Base-by-base conservation (phyloP, 2,888 invertebrate species). In the Diadegma fenestrale region DNA sequence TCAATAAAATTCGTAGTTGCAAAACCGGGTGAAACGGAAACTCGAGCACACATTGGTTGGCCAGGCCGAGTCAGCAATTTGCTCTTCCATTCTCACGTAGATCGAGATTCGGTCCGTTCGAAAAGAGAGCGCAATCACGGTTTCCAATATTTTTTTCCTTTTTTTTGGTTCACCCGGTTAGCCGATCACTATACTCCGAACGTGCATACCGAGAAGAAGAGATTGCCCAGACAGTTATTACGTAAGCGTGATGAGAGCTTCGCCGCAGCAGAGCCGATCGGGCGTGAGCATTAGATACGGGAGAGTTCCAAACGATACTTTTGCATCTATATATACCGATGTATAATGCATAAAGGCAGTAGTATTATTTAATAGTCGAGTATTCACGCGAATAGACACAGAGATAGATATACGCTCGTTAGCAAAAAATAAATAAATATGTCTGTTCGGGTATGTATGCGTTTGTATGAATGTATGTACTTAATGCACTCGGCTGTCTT, bases 231-330 rank as follows among this genome's bases (percentile, higher is more conserved):
- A 51, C 79, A 30, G 48, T 71, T 33, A 79, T 85, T 80, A 79
- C 79, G 76, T 75, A 82, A 85, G 41, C 85, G 75, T 48, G 85
- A 79, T 85, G 82, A 82, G 79, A 54, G 79, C 54, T 72, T 54
- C 66, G 78, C 58, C 63, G n/a, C n/a, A n/a, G n/a, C n/a, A 69
- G 75, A 82, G 85, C 73, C 81, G 78, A 81, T 85, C 84, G 78
- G 68, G 78, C 84, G 64, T 69, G 80, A 68, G 68, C 64, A 54
- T 73, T 76, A 80, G 80, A 80, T 72, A 72, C 64, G 80, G 63
- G 72, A 66, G 76, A 72, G 64, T 66, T 78, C 61, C 37, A 81
- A 54, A 30, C n/a, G 68, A 77, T 73, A 30, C 48, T 63, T 54
- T 37, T 37, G 37, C 37, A 8, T 37, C 43, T 7, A 72, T 64